Percentiles rank a stretch among this genome's conserved stretches.
phyloP scores from a whole-genome alignment of 2,113 vertebrate genomes.

The Camelus bactrianus region DNA sequence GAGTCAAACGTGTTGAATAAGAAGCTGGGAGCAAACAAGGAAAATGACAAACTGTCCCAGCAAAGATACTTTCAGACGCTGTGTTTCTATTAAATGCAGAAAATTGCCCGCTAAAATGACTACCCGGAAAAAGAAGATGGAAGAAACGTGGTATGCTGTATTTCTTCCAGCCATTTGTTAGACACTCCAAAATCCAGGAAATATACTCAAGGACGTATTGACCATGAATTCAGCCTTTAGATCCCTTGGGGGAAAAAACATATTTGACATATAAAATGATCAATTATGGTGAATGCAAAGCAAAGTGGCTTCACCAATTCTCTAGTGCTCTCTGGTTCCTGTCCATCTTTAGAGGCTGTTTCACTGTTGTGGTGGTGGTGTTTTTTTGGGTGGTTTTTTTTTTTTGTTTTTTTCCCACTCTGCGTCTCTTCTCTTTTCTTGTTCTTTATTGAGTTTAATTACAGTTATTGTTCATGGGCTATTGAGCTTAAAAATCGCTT shows the following conservation, averaged over 20 bases:
- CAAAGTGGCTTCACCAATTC: neutral
- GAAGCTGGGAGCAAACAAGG: neutral
- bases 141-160: neutral
- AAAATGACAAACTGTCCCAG: slow-evolving; percentile 52
- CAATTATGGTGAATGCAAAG: neutral
- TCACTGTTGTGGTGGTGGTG: neutral
- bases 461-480: slow-evolving; percentile 70
- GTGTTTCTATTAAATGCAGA: slow-evolving; percentile 65
- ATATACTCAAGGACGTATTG: slow-evolving; percentile 57
- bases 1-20: slow-evolving; percentile 5
- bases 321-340: neutral
- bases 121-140: neutral
- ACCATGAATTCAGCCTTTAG: slow-evolving; percentile 43
- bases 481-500: slow-evolving; percentile 73
- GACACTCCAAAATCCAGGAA: slow-evolving; percentile 13
- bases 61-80: slow-evolving; percentile 11
- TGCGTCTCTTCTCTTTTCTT: slow-evolving; percentile 55
- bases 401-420: neutral
- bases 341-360: neutral
- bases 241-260: neutral
- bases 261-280: slow-evolving; percentile 36
- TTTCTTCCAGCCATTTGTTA: slow-evolving; percentile 8
- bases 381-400: neutral
- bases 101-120: slow-evolving; percentile 67
- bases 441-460: slow-evolving; percentile 76